These are phyloP conservation scores for Oreamnos americanus DNA, from an alignment of 2,113 vertebrate genomes.

Conservation along the genomic window DNA sequence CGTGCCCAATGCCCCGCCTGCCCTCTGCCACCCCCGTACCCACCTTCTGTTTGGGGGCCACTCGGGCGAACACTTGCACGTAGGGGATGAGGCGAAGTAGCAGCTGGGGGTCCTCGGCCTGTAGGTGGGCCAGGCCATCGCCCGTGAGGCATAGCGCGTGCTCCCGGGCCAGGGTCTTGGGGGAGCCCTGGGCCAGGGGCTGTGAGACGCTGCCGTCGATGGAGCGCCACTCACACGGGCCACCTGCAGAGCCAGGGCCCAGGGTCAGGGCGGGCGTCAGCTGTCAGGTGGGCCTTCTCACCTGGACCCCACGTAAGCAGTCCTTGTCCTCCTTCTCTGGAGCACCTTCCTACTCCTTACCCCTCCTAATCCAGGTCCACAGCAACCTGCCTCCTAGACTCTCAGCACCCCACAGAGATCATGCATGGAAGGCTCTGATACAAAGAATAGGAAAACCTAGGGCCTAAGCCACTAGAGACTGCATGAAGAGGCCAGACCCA, in stretches of 20 bases:
- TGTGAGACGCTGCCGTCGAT: conserved; percentile 83
- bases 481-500: neutral
- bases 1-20: accelerated
- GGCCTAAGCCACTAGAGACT: neutral
- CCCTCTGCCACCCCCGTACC: neutral
- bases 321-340: neutral
- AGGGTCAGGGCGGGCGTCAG: neutral
- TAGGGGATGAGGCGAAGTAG: conserved; percentile 80
- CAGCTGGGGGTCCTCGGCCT: conserved; percentile 52
- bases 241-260: conserved; percentile 72
- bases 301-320: accelerated
- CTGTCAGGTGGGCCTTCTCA: too few relatives aligned
- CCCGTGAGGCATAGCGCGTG: conserved; percentile 94
- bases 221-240: conserved; percentile 88
- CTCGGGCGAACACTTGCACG: conserved; percentile 83
- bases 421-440: neutral
- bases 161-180: conserved; percentile 76
- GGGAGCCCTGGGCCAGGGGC: conserved; percentile 76
- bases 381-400: neutral
- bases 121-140: conserved; percentile 88
- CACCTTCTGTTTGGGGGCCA: conserved; percentile 87
- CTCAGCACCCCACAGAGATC: neutral
- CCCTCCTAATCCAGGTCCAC: neutral
- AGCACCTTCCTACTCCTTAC: neutral
- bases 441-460: neutral